phyloP scores from a whole-genome alignment of 2,113 vertebrate species.

The Phyllostomus discolor region DNA sequence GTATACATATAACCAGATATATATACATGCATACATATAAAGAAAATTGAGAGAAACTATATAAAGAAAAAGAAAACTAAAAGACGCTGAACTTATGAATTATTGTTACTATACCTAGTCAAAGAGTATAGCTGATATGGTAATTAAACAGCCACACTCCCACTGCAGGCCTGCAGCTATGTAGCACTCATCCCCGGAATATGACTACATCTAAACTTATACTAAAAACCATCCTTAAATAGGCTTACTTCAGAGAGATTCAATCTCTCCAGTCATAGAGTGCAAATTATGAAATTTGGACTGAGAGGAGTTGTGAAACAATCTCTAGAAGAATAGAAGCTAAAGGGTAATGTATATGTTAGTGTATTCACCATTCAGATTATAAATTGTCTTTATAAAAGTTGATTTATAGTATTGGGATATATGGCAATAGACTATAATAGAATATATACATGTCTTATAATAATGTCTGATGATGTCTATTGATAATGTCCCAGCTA shows the following conservation, averaged over 20 bases:
- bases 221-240: constrained; percentile 17
- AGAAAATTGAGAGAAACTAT: not conserved
- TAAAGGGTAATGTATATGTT: not conserved
- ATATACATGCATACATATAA: not conserved
- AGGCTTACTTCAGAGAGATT: not conserved
- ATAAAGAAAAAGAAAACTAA: not conserved
- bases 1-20: not conserved
- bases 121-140: constrained; percentile 12
- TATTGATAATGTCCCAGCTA: not conserved
- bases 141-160: constrained; percentile 25
- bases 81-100: not conserved
- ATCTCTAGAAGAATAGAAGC: not conserved
- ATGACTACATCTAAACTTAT: not conserved
- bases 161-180: not conserved
- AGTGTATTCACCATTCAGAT: not conserved
- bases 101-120: not conserved
- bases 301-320: not conserved
- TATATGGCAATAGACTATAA: not conserved
- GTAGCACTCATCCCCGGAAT: not conserved
- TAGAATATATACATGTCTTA: not conserved
- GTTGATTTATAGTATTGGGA: not conserved
- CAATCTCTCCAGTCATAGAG: not conserved
- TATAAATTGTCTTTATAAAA: not conserved
- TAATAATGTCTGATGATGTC: not conserved
- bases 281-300: constrained; percentile 17